Evolutionary conservation across 2,797 vertebrate species (phyloP).

Genomic region (Hafferia zeledoni): DNA sequence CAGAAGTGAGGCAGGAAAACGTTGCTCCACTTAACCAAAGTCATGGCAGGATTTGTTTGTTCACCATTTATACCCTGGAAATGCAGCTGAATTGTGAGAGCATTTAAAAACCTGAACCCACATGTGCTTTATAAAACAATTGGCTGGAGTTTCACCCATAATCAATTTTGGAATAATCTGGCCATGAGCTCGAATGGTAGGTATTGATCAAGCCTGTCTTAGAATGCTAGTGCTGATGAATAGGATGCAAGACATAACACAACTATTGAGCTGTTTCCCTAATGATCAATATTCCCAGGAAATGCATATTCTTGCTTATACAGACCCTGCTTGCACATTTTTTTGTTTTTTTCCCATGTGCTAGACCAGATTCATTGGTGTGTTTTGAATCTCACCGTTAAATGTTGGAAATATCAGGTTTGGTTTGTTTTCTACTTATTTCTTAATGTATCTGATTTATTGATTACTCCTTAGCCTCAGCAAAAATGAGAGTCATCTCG

Average conservation of each 20-base stretch:
- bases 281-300: background rate
- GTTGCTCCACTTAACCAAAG: background rate
- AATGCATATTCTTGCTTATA: background rate
- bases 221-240: slow-evolving; percentile 31
- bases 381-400: background rate
- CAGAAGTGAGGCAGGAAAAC: background rate
- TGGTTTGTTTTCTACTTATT: background rate
- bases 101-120: background rate
- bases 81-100: background rate
- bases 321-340: background rate
- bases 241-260: background rate
- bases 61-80: background rate
- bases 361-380: background rate
- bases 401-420: background rate
- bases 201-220: slow-evolving; percentile 15
- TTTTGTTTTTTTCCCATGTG: background rate
- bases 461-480: background rate
- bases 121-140: background rate
- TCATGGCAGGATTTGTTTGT: background rate
- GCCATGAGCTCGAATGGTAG: background rate
- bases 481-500: background rate
- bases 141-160: background rate
- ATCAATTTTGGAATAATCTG: slow-evolving; percentile 41
- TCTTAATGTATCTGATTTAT: background rate
- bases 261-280: slow-evolving; percentile 3